A percentile compares a stretch with the other conserved stretches of the same genome.
phyloP scores from a whole-genome alignment of 2,113 vertebrate species.

The Oostethus manadensis region DNA sequence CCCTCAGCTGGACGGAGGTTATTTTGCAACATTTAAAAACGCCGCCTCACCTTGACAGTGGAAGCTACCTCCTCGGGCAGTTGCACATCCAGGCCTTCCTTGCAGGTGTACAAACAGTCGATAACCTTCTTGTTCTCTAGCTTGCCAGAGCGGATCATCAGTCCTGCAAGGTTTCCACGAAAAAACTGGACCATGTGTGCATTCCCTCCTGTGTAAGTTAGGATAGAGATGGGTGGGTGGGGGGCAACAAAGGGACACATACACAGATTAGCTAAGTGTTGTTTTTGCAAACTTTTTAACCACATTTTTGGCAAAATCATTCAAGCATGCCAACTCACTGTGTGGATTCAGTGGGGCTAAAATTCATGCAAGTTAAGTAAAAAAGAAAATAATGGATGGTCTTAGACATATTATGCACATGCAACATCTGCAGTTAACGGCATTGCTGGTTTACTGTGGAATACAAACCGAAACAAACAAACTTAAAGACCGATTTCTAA shows the following conservation, averaged over 20 bases:
- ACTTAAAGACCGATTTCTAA: slow-evolving; percentile 9
- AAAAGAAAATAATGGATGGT: slow-evolving; percentile 46
- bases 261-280: slow-evolving; percentile 6
- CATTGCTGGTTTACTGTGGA: slow-evolving; percentile 10
- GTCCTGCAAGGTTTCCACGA: slow-evolving; percentile 86
- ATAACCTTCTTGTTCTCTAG: slow-evolving; percentile 95
- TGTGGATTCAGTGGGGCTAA: slow-evolving; percentile 40
- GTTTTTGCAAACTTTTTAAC: slow-evolving; percentile 4
- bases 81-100: slow-evolving; percentile 90
- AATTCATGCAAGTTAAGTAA: slow-evolving; percentile 86
- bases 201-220: slow-evolving; percentile 74
- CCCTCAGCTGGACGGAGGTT: not conserved
- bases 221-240: not conserved
- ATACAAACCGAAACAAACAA: slow-evolving; percentile 7
- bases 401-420: slow-evolving; percentile 82
- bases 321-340: slow-evolving; percentile 56
- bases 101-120: slow-evolving; percentile 96
- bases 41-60: slow-evolving; percentile 80
- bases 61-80: slow-evolving; percentile 76
- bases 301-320: slow-evolving; percentile 21
- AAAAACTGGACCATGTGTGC: slow-evolving; percentile 91
- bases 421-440: slow-evolving; percentile 44
- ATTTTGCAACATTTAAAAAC: not conserved
- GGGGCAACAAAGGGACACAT: not conserved
- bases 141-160: slow-evolving; percentile 90